These are phyloP conservation scores for Megaceryle maxima DNA, from an alignment of 2,113 vertebrate species.

Conservation along the genomic window DNA sequence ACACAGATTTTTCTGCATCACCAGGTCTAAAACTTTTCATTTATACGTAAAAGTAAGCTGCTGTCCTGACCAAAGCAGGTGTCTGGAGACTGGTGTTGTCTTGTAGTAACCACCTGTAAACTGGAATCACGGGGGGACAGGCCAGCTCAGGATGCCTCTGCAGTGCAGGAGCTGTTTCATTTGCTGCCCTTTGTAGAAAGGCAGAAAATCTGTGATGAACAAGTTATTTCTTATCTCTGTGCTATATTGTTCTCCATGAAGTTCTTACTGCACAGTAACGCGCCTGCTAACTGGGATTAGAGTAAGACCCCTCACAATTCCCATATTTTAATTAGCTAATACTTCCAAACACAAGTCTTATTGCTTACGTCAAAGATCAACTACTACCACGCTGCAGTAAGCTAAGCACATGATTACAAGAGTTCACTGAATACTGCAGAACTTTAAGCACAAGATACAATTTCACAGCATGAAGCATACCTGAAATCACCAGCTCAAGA, in stretches of 20 bases:
- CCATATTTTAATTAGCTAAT: slow-evolving; percentile 5
- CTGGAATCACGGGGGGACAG: neutral
- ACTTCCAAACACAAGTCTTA: neutral
- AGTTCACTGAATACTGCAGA: neutral
- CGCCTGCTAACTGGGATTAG: neutral
- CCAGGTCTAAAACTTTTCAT: neutral
- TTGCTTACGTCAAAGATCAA: neutral
- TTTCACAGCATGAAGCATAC: neutral
- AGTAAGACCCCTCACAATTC: neutral
- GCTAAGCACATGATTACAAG: neutral
- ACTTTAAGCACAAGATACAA: neutral
- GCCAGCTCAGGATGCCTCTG: neutral
- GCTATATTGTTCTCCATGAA: neutral
- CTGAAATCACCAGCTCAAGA: neutral
- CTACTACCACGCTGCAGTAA: neutral
- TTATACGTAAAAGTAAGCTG: neutral
- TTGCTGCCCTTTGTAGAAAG: neutral
- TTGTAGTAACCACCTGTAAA: neutral
- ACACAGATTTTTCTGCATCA: neutral
- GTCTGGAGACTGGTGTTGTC: neutral
- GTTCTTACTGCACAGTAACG: neutral
- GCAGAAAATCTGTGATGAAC: neutral
- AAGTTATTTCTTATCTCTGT: neutral
- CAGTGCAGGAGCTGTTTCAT: neutral
- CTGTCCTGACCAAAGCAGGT: neutral